phyloP scores from a whole-genome alignment of 2,888 invertebrate genomes.

The Ectemnius cavifrons region DNA sequence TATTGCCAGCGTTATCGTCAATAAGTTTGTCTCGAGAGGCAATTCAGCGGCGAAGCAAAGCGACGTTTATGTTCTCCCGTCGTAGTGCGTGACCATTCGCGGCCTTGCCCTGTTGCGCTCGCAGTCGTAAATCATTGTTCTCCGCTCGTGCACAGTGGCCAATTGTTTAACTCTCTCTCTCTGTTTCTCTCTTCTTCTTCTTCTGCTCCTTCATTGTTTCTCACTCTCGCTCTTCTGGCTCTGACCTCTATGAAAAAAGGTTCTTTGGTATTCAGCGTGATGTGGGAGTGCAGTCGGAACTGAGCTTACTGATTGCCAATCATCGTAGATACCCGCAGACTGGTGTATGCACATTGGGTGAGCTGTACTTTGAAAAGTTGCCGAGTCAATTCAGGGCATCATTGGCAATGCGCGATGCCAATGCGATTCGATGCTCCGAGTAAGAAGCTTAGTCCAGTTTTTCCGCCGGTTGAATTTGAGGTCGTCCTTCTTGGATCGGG shows the following conservation, averaged over 20 bases:
- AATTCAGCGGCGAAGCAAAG: slow-evolving; percentile 25
- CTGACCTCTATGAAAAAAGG: no score
- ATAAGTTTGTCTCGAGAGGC: slow-evolving; percentile 51
- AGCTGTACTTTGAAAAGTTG: no score
- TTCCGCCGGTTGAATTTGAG: neutral
- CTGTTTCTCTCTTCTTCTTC: neutral
- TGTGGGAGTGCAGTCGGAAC: no score
- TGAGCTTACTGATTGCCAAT: no score
- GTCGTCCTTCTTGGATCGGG: slow-evolving; percentile 4
- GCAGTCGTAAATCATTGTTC: slow-evolving; percentile 19
- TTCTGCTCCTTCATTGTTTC: neutral
- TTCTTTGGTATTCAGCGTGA: no score
- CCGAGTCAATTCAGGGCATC: no score
- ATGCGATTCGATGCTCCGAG: neutral
- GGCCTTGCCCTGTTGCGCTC: neutral
- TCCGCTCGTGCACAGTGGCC: slow-evolving; percentile 9
- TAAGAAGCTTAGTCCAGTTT: neutral
- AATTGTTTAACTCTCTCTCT: slow-evolving; percentile 12
- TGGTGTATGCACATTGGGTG: no score
- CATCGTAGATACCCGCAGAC: no score
- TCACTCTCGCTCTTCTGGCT: no score
- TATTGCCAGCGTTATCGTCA: slow-evolving; percentile 45
- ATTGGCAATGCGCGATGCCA: no score
- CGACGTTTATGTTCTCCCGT: slow-evolving; percentile 36
- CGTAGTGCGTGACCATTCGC: slow-evolving; percentile 27